A percentile compares a stretch with the other conserved stretches of the same genome.
Evolutionary conservation across 37 sponge, comb jelly and placozoan genomes (phyloP).

Genomic region (Aphrocallistes beatrix): DNA sequence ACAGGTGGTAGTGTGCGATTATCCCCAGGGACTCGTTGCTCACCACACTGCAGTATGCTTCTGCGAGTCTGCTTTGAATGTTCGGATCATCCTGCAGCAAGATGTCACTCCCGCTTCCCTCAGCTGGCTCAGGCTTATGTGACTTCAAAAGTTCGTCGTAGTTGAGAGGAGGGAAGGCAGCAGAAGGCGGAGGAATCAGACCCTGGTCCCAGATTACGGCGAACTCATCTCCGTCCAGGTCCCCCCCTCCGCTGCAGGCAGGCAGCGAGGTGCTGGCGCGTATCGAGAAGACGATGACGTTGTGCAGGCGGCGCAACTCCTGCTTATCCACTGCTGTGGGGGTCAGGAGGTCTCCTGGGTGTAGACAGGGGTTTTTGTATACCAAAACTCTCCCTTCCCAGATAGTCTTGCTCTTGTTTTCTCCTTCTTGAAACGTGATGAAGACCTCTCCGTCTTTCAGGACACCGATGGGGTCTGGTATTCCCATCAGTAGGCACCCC

Average conservation of each 20-base stretch:
- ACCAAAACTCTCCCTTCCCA: background rate
- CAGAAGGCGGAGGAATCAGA: background rate
- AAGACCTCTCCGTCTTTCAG: conserved; percentile 6
- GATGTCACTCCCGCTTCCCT: background rate
- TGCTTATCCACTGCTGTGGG: background rate
- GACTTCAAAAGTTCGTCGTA: background rate
- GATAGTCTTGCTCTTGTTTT: background rate
- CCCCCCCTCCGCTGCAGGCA: background rate
- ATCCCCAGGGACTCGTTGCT: background rate
- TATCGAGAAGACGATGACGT: background rate
- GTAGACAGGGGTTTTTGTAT: conserved; percentile 6
- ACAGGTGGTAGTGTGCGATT: background rate
- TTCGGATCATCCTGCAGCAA: background rate
- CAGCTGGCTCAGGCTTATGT: background rate
- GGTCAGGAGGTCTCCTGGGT: background rate
- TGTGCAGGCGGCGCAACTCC: background rate
- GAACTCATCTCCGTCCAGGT: conserved; percentile 10
- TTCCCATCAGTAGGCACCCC: background rate
- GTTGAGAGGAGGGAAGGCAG: background rate
- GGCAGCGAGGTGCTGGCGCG: background rate
- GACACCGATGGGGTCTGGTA: background rate
- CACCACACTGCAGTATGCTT: background rate
- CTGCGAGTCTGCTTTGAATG: background rate
- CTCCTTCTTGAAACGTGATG: background rate
- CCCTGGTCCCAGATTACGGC: background rate